A percentile compares a stretch with the other conserved stretches of the same genome.
Conservation (phyloP, 2,113 vertebrate genomes). For the Psittacara wagleri region DNA sequence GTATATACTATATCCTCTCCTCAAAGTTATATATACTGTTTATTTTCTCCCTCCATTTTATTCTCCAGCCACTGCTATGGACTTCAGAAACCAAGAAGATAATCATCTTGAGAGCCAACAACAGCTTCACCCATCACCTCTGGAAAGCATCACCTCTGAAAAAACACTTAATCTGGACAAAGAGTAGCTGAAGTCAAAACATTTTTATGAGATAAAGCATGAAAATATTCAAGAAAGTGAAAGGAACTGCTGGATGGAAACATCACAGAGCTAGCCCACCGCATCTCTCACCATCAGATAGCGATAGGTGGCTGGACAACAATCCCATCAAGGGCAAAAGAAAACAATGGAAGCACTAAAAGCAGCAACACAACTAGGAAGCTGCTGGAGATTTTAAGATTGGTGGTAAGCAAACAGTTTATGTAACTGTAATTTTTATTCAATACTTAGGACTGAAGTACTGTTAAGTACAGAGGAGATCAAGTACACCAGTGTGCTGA, state of each 20-base stretch:
- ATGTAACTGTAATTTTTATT: neutral
- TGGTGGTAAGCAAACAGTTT: neutral
- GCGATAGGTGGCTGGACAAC: neutral
- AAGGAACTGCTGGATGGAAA: neutral
- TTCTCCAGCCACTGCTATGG: neutral
- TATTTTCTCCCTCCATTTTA: neutral
- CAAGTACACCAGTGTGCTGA: neutral
- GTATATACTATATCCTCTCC: neutral
- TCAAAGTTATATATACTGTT: neutral
- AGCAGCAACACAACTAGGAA: neutral
- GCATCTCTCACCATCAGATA: neutral
- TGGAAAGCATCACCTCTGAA: neutral
- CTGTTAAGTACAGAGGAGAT: neutral
- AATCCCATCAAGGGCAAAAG: neutral
- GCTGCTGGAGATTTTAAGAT: neutral
- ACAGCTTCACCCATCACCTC: neutral
- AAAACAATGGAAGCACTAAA: neutral
- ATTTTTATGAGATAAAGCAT: neutral
- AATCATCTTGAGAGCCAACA: neutral
- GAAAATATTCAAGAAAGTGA: neutral
- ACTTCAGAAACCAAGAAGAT: neutral
- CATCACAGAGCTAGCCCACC: neutral
- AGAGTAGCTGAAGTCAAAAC: neutral
- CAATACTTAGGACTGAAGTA: neutral
- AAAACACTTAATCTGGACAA: neutral